phyloP scores from a whole-genome alignment of 2,888 invertebrate genomes.

The Archaeoteleia sp. region DNA sequence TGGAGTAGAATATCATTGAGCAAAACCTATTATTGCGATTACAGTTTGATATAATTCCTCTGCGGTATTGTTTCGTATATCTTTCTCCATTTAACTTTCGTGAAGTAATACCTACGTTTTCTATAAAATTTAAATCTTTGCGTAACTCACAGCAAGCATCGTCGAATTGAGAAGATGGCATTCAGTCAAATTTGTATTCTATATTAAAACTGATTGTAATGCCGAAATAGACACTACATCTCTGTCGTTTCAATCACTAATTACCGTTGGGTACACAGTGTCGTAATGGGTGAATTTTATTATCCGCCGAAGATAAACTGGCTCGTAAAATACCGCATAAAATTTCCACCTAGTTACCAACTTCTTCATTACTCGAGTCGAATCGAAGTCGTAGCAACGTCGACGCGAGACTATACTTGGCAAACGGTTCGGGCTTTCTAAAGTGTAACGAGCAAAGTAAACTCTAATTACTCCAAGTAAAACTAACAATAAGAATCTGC shows the following conservation, averaged over 20 bases:
- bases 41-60: too few species aligned
- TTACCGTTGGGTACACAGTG: constrained; percentile 9
- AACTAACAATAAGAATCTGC: constrained; percentile 14
- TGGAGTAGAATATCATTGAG: too few species aligned
- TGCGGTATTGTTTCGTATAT: too few species aligned
- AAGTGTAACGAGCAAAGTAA: constrained; percentile 20
- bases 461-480: constrained; percentile 20
- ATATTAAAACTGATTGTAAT: not conserved
- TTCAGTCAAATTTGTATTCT: not conserved
- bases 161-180: not conserved
- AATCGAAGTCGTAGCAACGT: constrained; percentile 14
- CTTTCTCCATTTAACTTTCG: too few species aligned
- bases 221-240: not conserved
- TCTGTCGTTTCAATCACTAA: constrained; percentile 18
- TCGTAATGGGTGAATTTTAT: constrained; percentile 17
- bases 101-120: too few species aligned
- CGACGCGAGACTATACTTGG: constrained; percentile 19
- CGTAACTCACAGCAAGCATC: not conserved
- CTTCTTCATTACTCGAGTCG: constrained; percentile 6
- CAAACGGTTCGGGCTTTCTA: constrained; percentile 12
- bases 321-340: constrained; percentile 24
- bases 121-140: not conserved
- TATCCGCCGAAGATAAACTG: constrained; percentile 13
- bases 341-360: constrained; percentile 23
- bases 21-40: too few species aligned